Percentiles rank a stretch among this genome's conserved stretches.
Evolutionary conservation across 2,888 invertebrate species (phyloP).

Genomic region (Drosophila fungiperda): DNA sequence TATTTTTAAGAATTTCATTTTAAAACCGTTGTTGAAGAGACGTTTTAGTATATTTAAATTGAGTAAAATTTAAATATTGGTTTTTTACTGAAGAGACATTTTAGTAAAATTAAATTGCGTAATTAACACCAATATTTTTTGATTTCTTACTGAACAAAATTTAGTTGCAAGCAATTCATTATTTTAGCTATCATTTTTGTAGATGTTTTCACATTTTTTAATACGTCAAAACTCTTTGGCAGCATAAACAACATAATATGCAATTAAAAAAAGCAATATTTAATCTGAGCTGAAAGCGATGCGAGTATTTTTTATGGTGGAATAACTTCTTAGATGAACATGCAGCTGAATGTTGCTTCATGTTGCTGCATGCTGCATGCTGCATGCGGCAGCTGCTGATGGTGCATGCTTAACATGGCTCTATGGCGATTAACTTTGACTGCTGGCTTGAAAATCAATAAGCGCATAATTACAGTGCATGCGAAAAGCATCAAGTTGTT

Average conservation of each 20-base stretch:
- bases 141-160: background rate
- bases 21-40: too few species aligned
- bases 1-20: too few species aligned
- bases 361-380: background rate
- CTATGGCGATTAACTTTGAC: conserved; percentile 54
- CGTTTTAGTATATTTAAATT: too few species aligned
- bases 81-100: too few species aligned
- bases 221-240: background rate
- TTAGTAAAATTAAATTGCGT: background rate
- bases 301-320: conserved; percentile 11
- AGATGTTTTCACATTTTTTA: background rate
- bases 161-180: background rate
- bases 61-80: too few species aligned
- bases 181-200: background rate
- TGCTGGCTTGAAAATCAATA: conserved; percentile 68
- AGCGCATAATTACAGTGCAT: conserved; percentile 62
- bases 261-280: conserved; percentile 1
- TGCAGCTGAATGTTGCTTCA: conserved; percentile 11
- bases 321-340: background rate
- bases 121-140: background rate
- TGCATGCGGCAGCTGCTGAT: conserved; percentile 18
- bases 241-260: background rate
- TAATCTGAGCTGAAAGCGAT: background rate
- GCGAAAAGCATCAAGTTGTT: conserved; percentile 25
- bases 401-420: conserved; percentile 57